A percentile compares a stretch with the other conserved stretches of the same genome.
Evolutionary conservation across 2,888 invertebrate species (phyloP).

Genomic region (Caenorhabditis afra): DNA sequence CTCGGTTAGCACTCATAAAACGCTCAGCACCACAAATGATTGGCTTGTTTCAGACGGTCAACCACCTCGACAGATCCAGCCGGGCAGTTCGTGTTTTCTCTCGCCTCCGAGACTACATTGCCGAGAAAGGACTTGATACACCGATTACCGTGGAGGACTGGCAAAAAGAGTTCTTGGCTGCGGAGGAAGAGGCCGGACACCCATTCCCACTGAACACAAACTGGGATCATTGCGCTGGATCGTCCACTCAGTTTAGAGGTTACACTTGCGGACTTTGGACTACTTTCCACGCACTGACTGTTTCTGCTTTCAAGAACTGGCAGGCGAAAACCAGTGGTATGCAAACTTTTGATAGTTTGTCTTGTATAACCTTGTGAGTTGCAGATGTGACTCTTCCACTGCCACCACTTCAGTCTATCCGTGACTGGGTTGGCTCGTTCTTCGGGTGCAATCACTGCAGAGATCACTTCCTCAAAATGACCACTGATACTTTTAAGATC

Average conservation of each 20-base stretch:
- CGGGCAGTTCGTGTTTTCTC: constrained; percentile 69
- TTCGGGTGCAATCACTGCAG: constrained; percentile 95
- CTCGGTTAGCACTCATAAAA: constrained; percentile 26
- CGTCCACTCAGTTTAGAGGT: constrained; percentile 82
- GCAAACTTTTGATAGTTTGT: constrained; percentile 5
- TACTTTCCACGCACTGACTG: constrained; percentile 92
- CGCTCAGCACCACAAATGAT: no score
- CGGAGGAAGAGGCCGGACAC: constrained; percentile 74
- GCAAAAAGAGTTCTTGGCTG: constrained; percentile 75
- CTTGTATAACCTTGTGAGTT: no score
- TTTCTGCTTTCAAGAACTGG: constrained; percentile 84
- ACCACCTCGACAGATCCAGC: constrained; percentile 64
- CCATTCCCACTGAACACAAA: constrained; percentile 77
- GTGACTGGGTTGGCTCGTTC: constrained; percentile 92
- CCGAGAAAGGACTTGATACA: constrained; percentile 67
- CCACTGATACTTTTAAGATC: constrained; percentile 82
- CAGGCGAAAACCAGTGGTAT: constrained; percentile 53
- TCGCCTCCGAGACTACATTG: constrained; percentile 73
- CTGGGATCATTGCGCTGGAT: constrained; percentile 79
- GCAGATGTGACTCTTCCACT: constrained; percentile 82
- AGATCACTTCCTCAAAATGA: constrained; percentile 92
- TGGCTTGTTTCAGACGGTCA: constrained; percentile 63
- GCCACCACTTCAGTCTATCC: constrained; percentile 88
- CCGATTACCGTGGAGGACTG: constrained; percentile 71
- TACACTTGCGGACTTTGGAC: constrained; percentile 97